Evolutionary conservation across 2,888 invertebrate genomes (phyloP).

Genomic region (Ormyrus pomaceus): DNA sequence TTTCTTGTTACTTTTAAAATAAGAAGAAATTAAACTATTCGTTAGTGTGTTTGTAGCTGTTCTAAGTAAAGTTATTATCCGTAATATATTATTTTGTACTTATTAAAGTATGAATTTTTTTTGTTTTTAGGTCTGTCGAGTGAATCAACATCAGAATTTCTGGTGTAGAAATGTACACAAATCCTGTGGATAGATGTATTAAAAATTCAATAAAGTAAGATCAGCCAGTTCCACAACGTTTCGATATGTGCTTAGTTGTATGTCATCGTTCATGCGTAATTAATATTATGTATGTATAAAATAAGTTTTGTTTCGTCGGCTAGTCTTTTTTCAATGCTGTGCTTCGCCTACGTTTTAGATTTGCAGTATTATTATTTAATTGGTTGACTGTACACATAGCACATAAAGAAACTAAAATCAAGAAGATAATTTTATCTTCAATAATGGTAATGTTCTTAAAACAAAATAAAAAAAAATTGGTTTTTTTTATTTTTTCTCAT

Average conservation of each 20-base stretch:
- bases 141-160: slow-evolving; percentile 62
- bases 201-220: slow-evolving; percentile 54
- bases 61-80: slow-evolving; percentile 52
- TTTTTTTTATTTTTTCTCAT: slow-evolving; percentile 21
- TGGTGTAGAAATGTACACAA: slow-evolving; percentile 57
- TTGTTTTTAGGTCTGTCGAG: slow-evolving; percentile 67
- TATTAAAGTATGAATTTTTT: slow-evolving; percentile 39
- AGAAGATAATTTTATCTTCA: slow-evolving; percentile 49
- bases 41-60: not conserved
- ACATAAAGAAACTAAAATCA: slow-evolving; percentile 51
- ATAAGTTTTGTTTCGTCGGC: slow-evolving; percentile 47
- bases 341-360: slow-evolving; percentile 48
- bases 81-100: not conserved
- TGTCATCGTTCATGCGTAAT: slow-evolving; percentile 38
- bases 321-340: slow-evolving; percentile 55
- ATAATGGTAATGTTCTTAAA: slow-evolving; percentile 47
- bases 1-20: not conserved
- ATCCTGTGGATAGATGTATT: slow-evolving; percentile 63
- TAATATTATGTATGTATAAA: slow-evolving; percentile 36
- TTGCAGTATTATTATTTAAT: slow-evolving; percentile 55
- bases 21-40: slow-evolving; percentile 3
- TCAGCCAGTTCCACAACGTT: slow-evolving; percentile 44
- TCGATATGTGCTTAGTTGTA: slow-evolving; percentile 54
- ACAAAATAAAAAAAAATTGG: slow-evolving; percentile 21
- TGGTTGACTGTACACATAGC: slow-evolving; percentile 52